Base-by-base conservation (phyloP, 1,140 invertebrate species). In the Spodoptera litura region DNA sequence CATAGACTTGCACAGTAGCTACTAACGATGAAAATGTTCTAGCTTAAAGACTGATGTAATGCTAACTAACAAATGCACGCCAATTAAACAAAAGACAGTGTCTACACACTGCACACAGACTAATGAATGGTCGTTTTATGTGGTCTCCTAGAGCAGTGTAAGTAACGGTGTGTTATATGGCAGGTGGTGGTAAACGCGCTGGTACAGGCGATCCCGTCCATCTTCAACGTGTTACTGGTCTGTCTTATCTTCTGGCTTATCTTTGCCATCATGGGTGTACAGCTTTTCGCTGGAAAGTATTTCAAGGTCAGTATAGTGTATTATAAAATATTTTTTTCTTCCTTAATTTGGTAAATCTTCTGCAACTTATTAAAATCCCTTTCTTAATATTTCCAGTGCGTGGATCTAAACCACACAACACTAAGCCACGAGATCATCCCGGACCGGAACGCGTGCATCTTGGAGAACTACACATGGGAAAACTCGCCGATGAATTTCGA, bases 401-500 rank as follows among this genome's bases (percentile, higher is more conserved):
- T 98, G 35, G 98, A 99, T 92, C 95, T 95, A 81, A 98, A 98
- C 88, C 96, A 97, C 90, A 97, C 97, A 72, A 97, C 96, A 70
- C 90, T 98, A 38, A 98, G 97, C 90, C 96, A 96, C 85, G 97
- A 98, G 93, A 98, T 98, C 78, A 98, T 99, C 85, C 97, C 97
- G 35, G 97, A 98, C 89, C 95, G 95, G 88, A 97, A 97, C 87
- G 97, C 97, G 35, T 99, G 98, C 87, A 95, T 96, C 78, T 96
- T 97, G 81, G 97, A 98, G 94, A 99, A 99, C 91, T 97, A 98
- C 87, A 98, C 97, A 15, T 99, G 99, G 99, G 97, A 97, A 93
- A 99, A 99, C 95, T 98, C 98, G 52, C 96, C 97, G 79, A 99
- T 99, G 96, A 99, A 99, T 95, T 99, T 99, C 94, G 99, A 99